Evolutionary conservation across 2,888 invertebrate species (phyloP).

Genomic region (Abrostola triplasia): DNA sequence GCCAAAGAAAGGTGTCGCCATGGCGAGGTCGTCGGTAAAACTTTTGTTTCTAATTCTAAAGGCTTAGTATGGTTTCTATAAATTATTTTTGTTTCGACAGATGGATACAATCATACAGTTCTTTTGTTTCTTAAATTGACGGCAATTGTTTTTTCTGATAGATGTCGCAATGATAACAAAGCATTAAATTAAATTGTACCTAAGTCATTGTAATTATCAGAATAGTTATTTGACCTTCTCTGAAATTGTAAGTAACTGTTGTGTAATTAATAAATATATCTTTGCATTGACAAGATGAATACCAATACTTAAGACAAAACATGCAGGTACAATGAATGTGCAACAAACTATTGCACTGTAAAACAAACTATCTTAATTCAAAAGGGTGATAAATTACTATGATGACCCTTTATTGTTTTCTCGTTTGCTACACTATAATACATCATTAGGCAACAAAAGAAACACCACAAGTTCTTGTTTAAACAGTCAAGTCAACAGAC

Average conservation of each 20-base stretch:
- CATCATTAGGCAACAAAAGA: background rate
- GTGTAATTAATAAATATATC: too few species aligned
- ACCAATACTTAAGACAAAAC: too few species aligned
- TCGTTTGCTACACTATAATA: background rate
- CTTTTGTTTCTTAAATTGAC: conserved; percentile 1
- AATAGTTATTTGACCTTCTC: too few species aligned
- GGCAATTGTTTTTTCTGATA: background rate
- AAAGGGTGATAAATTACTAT: too few species aligned
- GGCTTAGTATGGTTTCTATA: conserved; percentile 23
- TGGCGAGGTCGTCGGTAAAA: conserved; percentile 40
- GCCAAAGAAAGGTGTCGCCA: conserved; percentile 56
- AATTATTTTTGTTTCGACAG: conserved; percentile 28
- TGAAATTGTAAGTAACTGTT: too few species aligned
- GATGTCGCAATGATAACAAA: background rate
- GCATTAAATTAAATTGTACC: background rate
- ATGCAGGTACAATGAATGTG: too few species aligned
- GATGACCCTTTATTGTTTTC: background rate
- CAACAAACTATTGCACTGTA: too few species aligned
- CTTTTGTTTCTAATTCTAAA: conserved; percentile 25
- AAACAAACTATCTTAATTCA: too few species aligned
- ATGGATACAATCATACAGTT: conserved; percentile 2
- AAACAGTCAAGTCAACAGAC: conserved; percentile 32
- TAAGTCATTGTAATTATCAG: background rate
- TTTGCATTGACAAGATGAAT: too few species aligned
- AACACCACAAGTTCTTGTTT: conserved; percentile 20